Percentiles rank a stretch among this genome's conserved stretches.
Conservation (phyloP, 2,113 vertebrate genomes). For the Dolichallabes microphthalmus region DNA sequence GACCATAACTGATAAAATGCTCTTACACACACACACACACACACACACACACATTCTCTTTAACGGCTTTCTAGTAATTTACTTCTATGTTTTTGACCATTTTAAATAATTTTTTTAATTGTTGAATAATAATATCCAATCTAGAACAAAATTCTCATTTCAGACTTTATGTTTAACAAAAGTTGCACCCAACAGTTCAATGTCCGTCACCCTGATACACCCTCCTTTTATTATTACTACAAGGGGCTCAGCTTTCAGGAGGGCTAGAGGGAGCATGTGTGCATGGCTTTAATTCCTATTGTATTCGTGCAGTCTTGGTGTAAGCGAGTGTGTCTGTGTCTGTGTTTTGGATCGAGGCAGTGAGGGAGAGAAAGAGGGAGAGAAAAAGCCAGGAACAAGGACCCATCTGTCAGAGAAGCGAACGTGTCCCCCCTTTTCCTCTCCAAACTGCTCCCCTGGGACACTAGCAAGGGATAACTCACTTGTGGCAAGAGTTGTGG, state of each 20-base stretch:
- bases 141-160: constrained; percentile 6
- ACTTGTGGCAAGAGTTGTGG: constrained; percentile 76
- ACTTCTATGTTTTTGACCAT: not conserved
- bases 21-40: not conserved
- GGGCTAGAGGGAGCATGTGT: constrained; percentile 73
- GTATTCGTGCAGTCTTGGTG: constrained; percentile 72
- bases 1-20: constrained; percentile 47
- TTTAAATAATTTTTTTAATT: not conserved
- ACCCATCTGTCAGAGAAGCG: constrained; percentile 79
- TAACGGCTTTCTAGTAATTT: not conserved
- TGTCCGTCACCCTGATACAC: constrained; percentile 49
- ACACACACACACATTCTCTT: not conserved
- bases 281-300: constrained; percentile 78
- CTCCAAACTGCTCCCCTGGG: constrained; percentile 67
- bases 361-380: constrained; percentile 69
- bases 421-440: constrained; percentile 70
- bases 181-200: constrained; percentile 45
- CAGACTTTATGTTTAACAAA: constrained; percentile 41
- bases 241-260: constrained; percentile 77
- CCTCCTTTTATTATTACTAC: constrained; percentile 70
- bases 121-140: not conserved
- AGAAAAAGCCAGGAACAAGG: constrained; percentile 78
- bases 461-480: constrained; percentile 71
- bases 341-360: constrained; percentile 72
- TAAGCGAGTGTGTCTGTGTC: constrained; percentile 68